Base-by-base conservation (phyloP, 2,888 invertebrate genomes). In the Luperina testacea region DNA sequence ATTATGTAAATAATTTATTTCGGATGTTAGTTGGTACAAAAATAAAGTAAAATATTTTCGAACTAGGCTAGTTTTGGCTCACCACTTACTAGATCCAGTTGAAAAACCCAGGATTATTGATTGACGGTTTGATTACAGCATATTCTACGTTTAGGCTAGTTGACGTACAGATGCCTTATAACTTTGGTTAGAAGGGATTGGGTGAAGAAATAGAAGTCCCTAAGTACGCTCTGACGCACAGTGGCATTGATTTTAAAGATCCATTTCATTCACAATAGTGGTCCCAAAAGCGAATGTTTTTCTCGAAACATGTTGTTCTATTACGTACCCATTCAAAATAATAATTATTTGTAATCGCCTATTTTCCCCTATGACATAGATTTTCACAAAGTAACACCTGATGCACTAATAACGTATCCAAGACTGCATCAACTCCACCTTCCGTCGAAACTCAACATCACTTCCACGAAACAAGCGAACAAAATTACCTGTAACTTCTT, bases 401-500 rank as follows among this genome's bases (percentile, higher is more conserved):
- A 61, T 42, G 6, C 38, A 48, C 42, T 32, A 20, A 42, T 79
- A 32, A 64, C 11, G 17, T 8, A 32, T 53, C 24, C 17, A 77
- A 51, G 24, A 42, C 17, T 59, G 9, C 48, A 20, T 59, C 13
- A 5, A 51, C 13, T 59, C 38, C 24, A 42, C 20, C 20, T 76
- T 45, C 42, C 13, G 2, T 81, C 5, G 32, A 32, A n/a, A 42
- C 24, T 51, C 24, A 27, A 76, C 32, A 51, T 51, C 51, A 32
- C 48, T 32, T 24, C 20, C 17, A 32, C 7, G 63, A 70, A 70
- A 65, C 65, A 78, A 67, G 65, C 61, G 61, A 59, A 71, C 76
- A 48, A 67, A 87, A 79, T 77, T 71, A 78, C 48, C 17, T 71
- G 69, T 65, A 64, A 75, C 51, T 61, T 76, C 59, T 68, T 80